A percentile compares a stretch with the other conserved stretches of the same genome.
Conservation (phyloP, 2,113 vertebrate species). For the Ammodytes marinus region DNA sequence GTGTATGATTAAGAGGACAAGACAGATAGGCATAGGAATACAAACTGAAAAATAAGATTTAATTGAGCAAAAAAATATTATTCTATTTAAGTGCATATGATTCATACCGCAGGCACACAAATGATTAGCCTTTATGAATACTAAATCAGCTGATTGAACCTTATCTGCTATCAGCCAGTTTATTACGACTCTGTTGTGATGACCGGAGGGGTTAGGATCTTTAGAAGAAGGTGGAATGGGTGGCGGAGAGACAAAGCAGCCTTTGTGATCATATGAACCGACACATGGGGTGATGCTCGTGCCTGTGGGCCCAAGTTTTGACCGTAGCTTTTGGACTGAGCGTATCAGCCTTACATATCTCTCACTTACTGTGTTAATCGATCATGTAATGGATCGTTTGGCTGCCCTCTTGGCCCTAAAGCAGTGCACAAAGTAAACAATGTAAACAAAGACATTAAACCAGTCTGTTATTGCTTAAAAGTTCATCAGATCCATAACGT, state of each 20-base stretch:
- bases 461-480: not conserved
- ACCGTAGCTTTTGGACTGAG: not conserved
- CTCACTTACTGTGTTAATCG: not conserved
- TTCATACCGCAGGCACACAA: not conserved
- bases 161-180: not conserved
- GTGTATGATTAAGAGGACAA: slow-evolving; percentile 19
- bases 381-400: too few relatives aligned
- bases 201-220: slow-evolving; percentile 15
- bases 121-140: not conserved
- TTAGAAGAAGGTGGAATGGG: not conserved
- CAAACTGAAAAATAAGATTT: slow-evolving; percentile 1
- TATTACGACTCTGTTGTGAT: not conserved
- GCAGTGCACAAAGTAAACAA: not conserved
- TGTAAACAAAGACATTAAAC: not conserved
- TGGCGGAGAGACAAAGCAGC: slow-evolving; percentile 1
- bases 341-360: not conserved
- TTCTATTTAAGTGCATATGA: not conserved
- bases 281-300: not conserved
- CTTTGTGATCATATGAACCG: slow-evolving; percentile 28
- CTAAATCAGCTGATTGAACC: slow-evolving; percentile 12
- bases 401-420: not conserved
- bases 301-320: not conserved
- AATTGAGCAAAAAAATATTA: slow-evolving; percentile 3
- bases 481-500: not conserved
- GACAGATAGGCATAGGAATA: slow-evolving; percentile 3